phyloP scores from a whole-genome alignment of 2,888 invertebrate species.

The Drosophila monieri region DNA sequence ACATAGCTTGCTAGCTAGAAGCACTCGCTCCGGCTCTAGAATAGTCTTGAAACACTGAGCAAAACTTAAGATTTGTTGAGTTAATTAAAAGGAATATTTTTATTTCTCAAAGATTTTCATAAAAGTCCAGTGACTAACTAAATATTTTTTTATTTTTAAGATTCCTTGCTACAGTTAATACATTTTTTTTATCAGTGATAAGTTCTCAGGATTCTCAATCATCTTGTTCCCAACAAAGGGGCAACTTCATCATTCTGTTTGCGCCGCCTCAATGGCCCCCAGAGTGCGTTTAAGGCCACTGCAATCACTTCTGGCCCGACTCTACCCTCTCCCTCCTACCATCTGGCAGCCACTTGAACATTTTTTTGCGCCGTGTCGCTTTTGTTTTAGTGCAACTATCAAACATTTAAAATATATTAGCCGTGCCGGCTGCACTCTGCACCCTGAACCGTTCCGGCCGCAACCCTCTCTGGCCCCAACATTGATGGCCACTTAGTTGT shows the following conservation, averaged over 20 bases:
- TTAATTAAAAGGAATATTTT: neutral
- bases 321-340: neutral
- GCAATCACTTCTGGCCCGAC: slow-evolving; percentile 35
- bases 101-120: neutral
- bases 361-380: slow-evolving; percentile 66
- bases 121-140: neutral
- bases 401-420: slow-evolving; percentile 79
- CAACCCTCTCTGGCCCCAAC: slow-evolving; percentile 18
- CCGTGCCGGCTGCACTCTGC: slow-evolving; percentile 39
- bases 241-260: slow-evolving; percentile 68
- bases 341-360: slow-evolving; percentile 71
- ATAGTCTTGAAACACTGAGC: slow-evolving; percentile 5
- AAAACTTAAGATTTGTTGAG: neutral
- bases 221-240: slow-evolving; percentile 42
- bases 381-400: slow-evolving; percentile 76
- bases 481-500: slow-evolving; percentile 72
- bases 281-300: slow-evolving; percentile 69
- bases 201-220: slow-evolving; percentile 28
- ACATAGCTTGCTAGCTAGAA: slow-evolving; percentile 48
- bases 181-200: slow-evolving; percentile 1
- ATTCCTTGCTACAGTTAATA: neutral
- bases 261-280: slow-evolving; percentile 56
- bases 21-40: slow-evolving; percentile 7
- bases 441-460: neutral
- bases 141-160: neutral